A percentile compares a stretch with the other conserved stretches of the same genome.
These are phyloP conservation scores for Onychorhynchus coronatus DNA, from an alignment of 2,113 vertebrate species.

Conservation along the genomic window DNA sequence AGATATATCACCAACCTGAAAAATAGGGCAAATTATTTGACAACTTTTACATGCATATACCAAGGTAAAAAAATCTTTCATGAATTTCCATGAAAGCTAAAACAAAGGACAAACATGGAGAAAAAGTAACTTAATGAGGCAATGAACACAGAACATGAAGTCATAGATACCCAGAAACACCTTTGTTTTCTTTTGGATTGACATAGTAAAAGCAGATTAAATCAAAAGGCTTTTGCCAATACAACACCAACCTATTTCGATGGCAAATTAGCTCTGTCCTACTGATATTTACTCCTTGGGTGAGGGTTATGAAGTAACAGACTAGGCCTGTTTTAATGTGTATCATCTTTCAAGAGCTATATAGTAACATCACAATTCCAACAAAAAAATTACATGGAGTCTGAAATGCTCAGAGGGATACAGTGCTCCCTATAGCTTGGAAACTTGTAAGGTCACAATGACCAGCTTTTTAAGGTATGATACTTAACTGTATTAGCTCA, in stretches of 20 bases:
- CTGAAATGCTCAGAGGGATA: not conserved
- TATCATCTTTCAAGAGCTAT: not conserved
- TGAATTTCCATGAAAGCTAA: not conserved
- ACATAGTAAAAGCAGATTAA: not conserved
- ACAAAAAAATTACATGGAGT: not conserved
- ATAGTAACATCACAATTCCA: not conserved
- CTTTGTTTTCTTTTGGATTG: not conserved
- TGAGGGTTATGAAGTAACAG: not conserved
- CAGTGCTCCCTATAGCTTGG: rapidly evolving
- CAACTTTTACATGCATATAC: conserved; percentile 59
- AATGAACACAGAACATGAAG: not conserved
- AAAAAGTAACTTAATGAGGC: not conserved
- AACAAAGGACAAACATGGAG: not conserved
- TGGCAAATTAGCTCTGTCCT: not conserved
- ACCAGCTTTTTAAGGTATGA: not conserved
- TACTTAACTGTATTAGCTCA: not conserved
- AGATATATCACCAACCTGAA: conserved; percentile 77
- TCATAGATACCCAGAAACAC: not conserved
- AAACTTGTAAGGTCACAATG: not conserved
- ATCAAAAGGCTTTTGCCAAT: not conserved
- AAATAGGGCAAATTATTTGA: conserved; percentile 77
- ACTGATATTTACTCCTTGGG: not conserved
- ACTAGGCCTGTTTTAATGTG: not conserved
- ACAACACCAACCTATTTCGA: not conserved
- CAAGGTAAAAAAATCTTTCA: conserved; percentile 21